These are phyloP conservation scores for Heliconius hortense DNA, from an alignment of 2,888 invertebrate genomes.

Conservation along the genomic window DNA sequence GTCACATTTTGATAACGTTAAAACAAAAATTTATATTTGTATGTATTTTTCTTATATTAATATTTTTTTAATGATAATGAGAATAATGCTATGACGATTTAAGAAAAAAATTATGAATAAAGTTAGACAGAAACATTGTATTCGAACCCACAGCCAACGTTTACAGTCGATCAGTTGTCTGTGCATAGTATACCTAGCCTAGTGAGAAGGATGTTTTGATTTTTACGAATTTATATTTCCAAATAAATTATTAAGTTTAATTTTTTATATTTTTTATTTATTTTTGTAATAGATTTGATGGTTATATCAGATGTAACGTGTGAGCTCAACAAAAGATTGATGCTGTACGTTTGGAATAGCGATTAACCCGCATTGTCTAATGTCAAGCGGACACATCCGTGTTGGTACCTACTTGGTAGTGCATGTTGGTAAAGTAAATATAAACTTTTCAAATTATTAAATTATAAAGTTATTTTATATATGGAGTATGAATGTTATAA, in stretches of 20 bases:
- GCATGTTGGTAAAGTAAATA: constrained; percentile 5
- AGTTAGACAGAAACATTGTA: no score
- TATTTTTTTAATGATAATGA: no score
- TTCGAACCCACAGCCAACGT: no score
- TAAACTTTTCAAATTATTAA: neutral
- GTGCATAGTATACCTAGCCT: no score
- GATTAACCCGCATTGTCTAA: constrained; percentile 63
- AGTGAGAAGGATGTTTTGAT: no score
- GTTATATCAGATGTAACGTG: constrained; percentile 28
- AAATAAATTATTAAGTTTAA: no score
- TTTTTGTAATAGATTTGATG: neutral
- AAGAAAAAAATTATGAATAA: neutral
- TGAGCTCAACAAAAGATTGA: constrained; percentile 31
- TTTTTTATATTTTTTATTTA: no score
- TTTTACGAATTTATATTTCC: no score
- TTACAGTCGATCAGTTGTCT: no score
- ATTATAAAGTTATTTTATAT: neutral
- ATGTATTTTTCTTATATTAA: no score
- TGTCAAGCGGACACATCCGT: constrained; percentile 62
- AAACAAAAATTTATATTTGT: neutral
- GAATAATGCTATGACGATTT: neutral
- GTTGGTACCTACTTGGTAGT: constrained; percentile 52
- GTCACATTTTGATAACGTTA: neutral
- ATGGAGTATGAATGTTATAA: neutral
- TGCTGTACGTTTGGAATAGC: constrained; percentile 49